phyloP scores from a whole-genome alignment of 2,113 vertebrate genomes.

The Scortum barcoo region DNA sequence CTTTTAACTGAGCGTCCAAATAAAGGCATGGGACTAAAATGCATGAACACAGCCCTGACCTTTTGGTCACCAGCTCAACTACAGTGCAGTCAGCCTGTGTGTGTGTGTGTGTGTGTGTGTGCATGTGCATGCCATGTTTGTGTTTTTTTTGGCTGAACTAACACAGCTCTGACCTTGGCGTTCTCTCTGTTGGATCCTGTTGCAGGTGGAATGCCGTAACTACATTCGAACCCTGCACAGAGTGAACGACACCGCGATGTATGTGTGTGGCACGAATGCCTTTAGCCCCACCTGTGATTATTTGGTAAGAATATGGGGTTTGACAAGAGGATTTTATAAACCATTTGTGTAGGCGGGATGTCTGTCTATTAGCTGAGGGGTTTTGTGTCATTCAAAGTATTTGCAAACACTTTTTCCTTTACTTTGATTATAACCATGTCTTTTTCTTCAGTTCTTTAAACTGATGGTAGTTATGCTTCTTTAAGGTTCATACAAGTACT shows the following conservation, averaged over 20 bases:
- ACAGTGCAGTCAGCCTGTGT: not conserved
- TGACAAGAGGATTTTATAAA: not conserved
- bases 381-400: not conserved
- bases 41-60: slow-evolving; percentile 60
- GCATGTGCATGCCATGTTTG: slow-evolving; percentile 55
- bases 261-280: slow-evolving; percentile 86
- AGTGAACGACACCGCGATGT: slow-evolving; percentile 77
- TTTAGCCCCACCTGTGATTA: slow-evolving; percentile 85
- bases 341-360: not conserved
- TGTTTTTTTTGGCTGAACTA: slow-evolving; percentile 68
- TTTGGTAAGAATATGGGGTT: slow-evolving; percentile 69
- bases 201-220: slow-evolving; percentile 86
- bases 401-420: not conserved
- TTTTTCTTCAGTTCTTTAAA: not conserved
- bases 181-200: slow-evolving; percentile 67
- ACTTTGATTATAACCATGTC: not conserved
- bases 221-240: slow-evolving; percentile 84
- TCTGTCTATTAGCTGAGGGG: not conserved
- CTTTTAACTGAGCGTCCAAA: slow-evolving; percentile 49
- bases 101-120: slow-evolving; percentile 18
- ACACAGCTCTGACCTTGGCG: slow-evolving; percentile 68
- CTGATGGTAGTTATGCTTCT: not conserved
- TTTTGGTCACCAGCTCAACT: slow-evolving; percentile 24
- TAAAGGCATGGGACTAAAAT: slow-evolving; percentile 54
- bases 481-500: not conserved